These are phyloP conservation scores for Microctenopoma steveboyesi DNA, from an alignment of 2,797 vertebrate species.

Conservation along the genomic window DNA sequence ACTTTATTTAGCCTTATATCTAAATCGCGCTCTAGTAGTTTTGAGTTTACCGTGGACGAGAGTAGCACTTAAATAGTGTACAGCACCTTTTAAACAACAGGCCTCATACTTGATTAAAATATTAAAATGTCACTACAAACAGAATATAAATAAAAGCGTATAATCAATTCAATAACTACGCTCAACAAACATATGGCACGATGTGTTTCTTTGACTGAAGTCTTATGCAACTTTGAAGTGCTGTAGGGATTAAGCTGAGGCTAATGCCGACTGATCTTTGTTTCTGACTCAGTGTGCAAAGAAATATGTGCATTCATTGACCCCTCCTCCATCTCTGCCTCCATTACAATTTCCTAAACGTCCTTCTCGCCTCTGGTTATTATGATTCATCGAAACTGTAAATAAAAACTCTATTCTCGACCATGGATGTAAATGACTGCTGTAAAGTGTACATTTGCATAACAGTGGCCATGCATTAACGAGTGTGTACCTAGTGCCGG, in stretches of 20 bases:
- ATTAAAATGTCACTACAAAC: no score
- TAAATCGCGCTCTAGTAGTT: no score
- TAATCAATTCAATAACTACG: not conserved
- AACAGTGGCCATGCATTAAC: conserved; percentile 60
- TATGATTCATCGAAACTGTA: conserved; percentile 71
- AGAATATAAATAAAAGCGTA: no score
- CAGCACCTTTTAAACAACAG: no score
- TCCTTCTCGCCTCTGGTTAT: conserved; percentile 47
- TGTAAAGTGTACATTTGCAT: conserved; percentile 69
- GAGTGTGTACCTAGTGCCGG: conserved; percentile 46
- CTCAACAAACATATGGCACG: not conserved
- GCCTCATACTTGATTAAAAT: no score
- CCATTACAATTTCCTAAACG: conserved; percentile 43
- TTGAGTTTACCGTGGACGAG: no score
- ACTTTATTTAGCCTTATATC: no score
- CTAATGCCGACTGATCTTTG: conserved; percentile 63
- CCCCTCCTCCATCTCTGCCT: conserved; percentile 32
- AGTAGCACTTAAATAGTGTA: no score
- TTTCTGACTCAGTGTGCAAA: conserved; percentile 30
- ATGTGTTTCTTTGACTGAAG: conserved; percentile 26
- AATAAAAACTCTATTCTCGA: conserved; percentile 65
- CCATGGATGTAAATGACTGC: conserved; percentile 60
- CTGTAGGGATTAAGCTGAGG: conserved; percentile 42
- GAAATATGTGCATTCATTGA: conserved; percentile 63
- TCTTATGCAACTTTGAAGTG: conserved; percentile 35